Evolutionary conservation across 2,888 invertebrate genomes (phyloP), one percentile per base, ranked within the genome.

Genomic region (Aplocera efformata): DNA sequence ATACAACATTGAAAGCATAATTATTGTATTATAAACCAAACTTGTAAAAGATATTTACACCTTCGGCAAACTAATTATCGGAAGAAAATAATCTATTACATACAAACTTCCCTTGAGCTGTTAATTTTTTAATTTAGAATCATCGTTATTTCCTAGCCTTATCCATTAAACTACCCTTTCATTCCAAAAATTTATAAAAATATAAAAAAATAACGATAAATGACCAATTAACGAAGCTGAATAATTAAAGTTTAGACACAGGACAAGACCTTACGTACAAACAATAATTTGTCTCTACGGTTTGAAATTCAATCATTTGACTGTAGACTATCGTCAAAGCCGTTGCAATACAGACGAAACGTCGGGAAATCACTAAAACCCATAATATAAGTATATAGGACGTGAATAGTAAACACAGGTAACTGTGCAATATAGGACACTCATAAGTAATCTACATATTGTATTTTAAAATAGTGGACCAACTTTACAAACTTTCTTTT

Each of bases 11-110:
- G 8, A 28, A 20, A 31, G 17, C 17, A 30, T 34, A 37, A 28
- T 11, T 21, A 29, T 32, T 11, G 30, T 6, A 40, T 11, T 31
- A 45, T 24, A 28, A 59, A 63, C 39, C 54, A 60, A 63, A 66
- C 58, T 7, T 63, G 60, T 62, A 60, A 9, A 10, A 11, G 9
- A 22, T 34, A 20, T 27, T 23, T 10, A 28, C 17, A 6, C 24
- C 17, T 7, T 20, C 7, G 1, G 4, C 9, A 1, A 26, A 7
- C 0, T 1, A 28, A 24, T 17, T 22, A 31, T 6, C 20, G 6
- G 20, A 22, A 31, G 5, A 27, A 27, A 10, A 27, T 11, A 6
- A 17, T 17, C 5, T 17, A 17, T 17, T 17, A 17, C n/a, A 17
- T 17, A 17, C 5, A 17, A 17, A 17, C 5, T 41, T 10, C 10